Base-by-base conservation (phyloP, 2,113 vertebrate species). In the Oryzias melastigma region DNA sequence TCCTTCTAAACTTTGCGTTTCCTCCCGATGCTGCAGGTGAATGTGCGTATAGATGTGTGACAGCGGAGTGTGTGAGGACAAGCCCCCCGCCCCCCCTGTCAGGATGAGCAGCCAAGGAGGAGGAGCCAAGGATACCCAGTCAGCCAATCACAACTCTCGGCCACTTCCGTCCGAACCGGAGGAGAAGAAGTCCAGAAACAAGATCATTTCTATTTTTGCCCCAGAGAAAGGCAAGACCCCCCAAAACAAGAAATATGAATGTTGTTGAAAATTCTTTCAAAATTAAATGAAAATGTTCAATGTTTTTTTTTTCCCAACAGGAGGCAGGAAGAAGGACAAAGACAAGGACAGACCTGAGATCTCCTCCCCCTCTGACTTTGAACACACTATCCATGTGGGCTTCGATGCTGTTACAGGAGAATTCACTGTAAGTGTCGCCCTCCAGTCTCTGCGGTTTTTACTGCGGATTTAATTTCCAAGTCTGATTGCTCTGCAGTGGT, bases 331-430 rank as follows among this genome's bases (percentile, higher is more conserved):
- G 89, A 99, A 96, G 79, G 91, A 98, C 68, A 94, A 93, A 62
- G 96, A 98, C 75, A 98, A 97, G 78, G 96, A 99, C 74, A 89
- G 97, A 41, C 97, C 97, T 55, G 97, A 99, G 87, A 99, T 99
- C 81, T 99, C 97, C 35, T 94, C 93, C 1, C 97, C 97, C 0
- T 99, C 97, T 5, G 97, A 99, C 77, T 99, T 99, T 90, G 97
- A 99, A 56, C 97, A 99, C 45, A 99, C 97, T 47, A 98, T 99
- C 83, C 97, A 99, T 56, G 97, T 99, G 47, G 97, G 97, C 61
- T 99, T 99, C 57, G 96, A 98, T 87, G 93, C 96, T 1, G 95
- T 99, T 57, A 99, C 97, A 8, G 97, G 97, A 86, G 97, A 99
- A 86, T 99, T 99, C 87, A 99, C 97, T 60, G 97, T 98, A 85